Conservation (phyloP, 1,140 invertebrate species). For the Venturia canescens region DNA sequence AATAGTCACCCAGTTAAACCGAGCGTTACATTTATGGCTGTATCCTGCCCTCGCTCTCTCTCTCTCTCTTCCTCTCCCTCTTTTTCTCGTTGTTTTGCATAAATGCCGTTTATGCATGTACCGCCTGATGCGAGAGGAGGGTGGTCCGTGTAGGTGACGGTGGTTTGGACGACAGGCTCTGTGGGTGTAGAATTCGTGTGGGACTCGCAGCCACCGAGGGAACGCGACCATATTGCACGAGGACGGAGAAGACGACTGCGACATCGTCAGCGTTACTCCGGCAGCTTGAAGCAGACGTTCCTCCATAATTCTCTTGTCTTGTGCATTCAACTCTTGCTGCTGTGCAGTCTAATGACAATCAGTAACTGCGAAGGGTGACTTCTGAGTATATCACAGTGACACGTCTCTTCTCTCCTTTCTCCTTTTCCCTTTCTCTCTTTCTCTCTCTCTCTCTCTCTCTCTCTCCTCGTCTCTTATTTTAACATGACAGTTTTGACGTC, state of each 20-base stretch:
- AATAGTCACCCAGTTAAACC: slow-evolving; percentile 53
- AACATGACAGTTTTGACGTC: slow-evolving; percentile 33
- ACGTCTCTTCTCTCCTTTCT: slow-evolving; percentile 20
- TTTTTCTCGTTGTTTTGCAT: slow-evolving; percentile 56
- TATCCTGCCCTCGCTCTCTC: slow-evolving; percentile 29
- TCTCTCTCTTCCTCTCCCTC: slow-evolving; percentile 24
- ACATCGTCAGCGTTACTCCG: background rate
- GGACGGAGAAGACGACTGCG: slow-evolving; percentile 1
- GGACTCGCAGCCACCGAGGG: background rate
- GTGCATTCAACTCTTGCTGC: slow-evolving; percentile 26
- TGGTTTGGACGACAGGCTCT: slow-evolving; percentile 10
- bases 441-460: background rate
- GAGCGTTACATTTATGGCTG: slow-evolving; percentile 52
- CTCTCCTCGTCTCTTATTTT: background rate
- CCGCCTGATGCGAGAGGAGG: slow-evolving; percentile 35
- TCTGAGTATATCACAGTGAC: slow-evolving; percentile 4
- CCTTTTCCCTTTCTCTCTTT: background rate
- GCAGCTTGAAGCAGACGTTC: slow-evolving; percentile 33
- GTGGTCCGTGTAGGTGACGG: slow-evolving; percentile 7
- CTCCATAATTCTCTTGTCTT: slow-evolving; percentile 42
- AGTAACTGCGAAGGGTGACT: slow-evolving; percentile 8
- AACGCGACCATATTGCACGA: background rate
- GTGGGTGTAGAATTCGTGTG: slow-evolving; percentile 31
- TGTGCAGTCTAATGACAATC: slow-evolving; percentile 29
- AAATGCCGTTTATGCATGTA: slow-evolving; percentile 64